Conservation (phyloP, 2,797 vertebrate species). For the Diceros bicornis region DNA sequence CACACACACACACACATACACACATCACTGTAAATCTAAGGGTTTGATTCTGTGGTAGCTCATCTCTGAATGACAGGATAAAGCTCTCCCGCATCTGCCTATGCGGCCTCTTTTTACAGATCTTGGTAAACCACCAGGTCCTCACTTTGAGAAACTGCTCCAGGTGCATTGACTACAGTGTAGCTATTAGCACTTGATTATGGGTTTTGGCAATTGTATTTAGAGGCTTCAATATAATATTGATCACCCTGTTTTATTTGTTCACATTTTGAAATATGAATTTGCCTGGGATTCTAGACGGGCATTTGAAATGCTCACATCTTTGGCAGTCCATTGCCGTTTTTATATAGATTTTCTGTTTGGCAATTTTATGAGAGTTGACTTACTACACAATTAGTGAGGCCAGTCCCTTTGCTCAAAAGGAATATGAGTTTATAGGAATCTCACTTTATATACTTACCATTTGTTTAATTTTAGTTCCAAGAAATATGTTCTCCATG, state of each 20-base stretch:
- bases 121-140: neutral
- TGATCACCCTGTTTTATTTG: conserved; percentile 48
- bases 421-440: neutral
- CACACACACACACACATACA: neutral
- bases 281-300: conserved; percentile 56
- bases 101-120: neutral
- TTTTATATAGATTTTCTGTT: conserved; percentile 66
- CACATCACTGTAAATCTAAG: neutral
- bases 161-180: neutral
- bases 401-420: conserved; percentile 14
- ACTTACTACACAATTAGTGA: conserved; percentile 35
- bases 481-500: neutral
- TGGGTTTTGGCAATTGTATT: conserved; percentile 57
- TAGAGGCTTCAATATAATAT: conserved; percentile 62
- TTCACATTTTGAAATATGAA: conserved; percentile 60
- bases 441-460: neutral
- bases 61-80: neutral
- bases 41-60: neutral
- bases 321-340: neutral
- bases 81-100: neutral
- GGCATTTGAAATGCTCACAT: conserved; percentile 21
- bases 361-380: conserved; percentile 48
- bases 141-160: conserved; percentile 43
- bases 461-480: conserved; percentile 35
- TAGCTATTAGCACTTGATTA: conserved; percentile 74